A percentile compares a stretch with the other conserved stretches of the same genome.
These are phyloP conservation scores for Andrena dorsata DNA, from an alignment of 2,888 invertebrate species.

Conservation along the genomic window DNA sequence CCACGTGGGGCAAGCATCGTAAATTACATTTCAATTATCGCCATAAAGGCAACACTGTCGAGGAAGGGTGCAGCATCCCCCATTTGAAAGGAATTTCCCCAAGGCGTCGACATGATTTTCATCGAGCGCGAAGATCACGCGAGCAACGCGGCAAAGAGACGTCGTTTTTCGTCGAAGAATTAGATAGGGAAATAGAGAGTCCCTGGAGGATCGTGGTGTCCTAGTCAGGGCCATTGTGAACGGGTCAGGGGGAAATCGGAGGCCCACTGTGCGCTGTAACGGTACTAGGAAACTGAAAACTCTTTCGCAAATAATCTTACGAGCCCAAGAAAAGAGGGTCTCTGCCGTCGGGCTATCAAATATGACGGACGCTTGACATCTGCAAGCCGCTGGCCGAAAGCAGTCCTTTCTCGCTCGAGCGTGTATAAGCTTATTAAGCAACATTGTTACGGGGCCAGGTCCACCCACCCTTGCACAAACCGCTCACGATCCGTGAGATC, in stretches of 20 bases:
- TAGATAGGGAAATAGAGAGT: slow-evolving; percentile 47
- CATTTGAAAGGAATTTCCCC: background rate
- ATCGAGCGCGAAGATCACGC: slow-evolving; percentile 25
- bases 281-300: slow-evolving; percentile 76
- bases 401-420: slow-evolving; percentile 80
- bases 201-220: slow-evolving; percentile 35
- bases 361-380: slow-evolving; percentile 84
- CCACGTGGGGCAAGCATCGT: background rate
- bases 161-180: slow-evolving; percentile 50
- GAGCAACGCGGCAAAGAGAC: slow-evolving; percentile 33
- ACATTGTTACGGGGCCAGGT: slow-evolving; percentile 77
- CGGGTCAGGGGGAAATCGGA: slow-evolving; percentile 69
- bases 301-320: slow-evolving; percentile 82
- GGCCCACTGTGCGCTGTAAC: slow-evolving; percentile 68
- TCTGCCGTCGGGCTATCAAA: slow-evolving; percentile 77
- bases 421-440: slow-evolving; percentile 84
- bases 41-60: background rate
- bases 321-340: slow-evolving; percentile 67
- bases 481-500: slow-evolving; percentile 33
- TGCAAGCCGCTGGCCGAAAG: slow-evolving; percentile 71
- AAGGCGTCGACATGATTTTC: slow-evolving; percentile 8
- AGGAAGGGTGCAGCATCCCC: background rate
- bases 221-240: slow-evolving; percentile 70
- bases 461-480: slow-evolving; percentile 42
- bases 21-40: slow-evolving; percentile 3